Percentiles rank a stretch among this genome's conserved stretches.
These are phyloP conservation scores for Conops quadrifasciatus DNA, from an alignment of 2,888 invertebrate genomes.

Conservation along the genomic window DNA sequence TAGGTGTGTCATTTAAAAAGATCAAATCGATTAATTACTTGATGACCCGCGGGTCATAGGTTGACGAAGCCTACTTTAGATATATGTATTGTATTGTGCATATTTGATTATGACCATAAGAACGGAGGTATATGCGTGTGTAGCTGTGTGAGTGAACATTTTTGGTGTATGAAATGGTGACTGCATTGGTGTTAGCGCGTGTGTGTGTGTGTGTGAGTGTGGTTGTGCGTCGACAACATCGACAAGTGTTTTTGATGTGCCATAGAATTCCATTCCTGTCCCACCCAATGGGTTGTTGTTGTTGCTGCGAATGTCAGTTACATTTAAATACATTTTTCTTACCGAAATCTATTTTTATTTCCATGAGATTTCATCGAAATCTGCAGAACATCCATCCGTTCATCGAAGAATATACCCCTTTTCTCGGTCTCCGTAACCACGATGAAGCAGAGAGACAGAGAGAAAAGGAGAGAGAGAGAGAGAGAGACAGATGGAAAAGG, in stretches of 20 bases:
- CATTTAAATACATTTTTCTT: slow-evolving; percentile 43
- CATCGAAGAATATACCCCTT: neutral
- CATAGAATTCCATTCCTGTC: slow-evolving; percentile 7
- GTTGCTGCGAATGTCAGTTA: slow-evolving; percentile 45
- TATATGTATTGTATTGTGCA: neutral
- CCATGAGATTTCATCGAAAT: slow-evolving; percentile 10
- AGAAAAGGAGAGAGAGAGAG: too few relatives aligned
- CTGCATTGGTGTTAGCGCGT: slow-evolving; percentile 38
- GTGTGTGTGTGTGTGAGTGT: neutral
- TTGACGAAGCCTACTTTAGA: too few relatives aligned
- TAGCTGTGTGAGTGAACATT: neutral
- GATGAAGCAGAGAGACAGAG: too few relatives aligned
- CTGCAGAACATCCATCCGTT: neutral
- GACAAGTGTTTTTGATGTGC: slow-evolving; percentile 36
- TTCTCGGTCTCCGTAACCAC: neutral
- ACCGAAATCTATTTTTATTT: slow-evolving; percentile 10
- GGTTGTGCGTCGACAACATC: slow-evolving; percentile 6
- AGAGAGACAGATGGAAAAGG: too few relatives aligned
- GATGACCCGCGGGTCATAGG: too few relatives aligned
- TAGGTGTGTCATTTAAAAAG: too few relatives aligned
- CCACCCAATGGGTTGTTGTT: slow-evolving; percentile 20
- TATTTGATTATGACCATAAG: too few relatives aligned
- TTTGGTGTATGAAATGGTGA: neutral
- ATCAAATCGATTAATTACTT: too few relatives aligned
- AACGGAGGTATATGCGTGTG: slow-evolving; percentile 12